phyloP scores from a whole-genome alignment of 2,113 vertebrate genomes.

The Petroica traversi region DNA sequence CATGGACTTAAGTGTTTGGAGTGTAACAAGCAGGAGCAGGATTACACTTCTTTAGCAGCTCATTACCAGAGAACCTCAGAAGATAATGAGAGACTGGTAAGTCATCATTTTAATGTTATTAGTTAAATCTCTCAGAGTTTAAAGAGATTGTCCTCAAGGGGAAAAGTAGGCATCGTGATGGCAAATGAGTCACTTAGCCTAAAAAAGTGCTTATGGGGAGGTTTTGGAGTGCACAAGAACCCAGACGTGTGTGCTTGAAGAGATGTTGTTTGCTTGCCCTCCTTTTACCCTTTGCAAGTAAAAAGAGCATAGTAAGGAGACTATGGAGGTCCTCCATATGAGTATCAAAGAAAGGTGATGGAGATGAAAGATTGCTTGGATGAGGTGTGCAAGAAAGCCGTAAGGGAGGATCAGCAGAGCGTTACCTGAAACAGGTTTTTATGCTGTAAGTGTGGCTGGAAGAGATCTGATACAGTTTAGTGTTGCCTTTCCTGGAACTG shows the following conservation, averaged over 20 bases:
- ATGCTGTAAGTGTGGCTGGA: background rate
- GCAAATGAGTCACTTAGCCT: background rate
- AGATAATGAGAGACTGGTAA: conserved; percentile 87
- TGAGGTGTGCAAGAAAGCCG: background rate
- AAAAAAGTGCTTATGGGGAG: background rate
- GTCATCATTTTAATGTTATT: conserved; percentile 60
- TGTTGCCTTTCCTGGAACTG: background rate
- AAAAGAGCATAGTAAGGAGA: background rate
- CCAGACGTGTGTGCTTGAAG: rapidly evolving
- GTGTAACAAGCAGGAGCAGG: conserved; percentile 88
- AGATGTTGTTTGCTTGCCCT: background rate
- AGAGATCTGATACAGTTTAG: background rate
- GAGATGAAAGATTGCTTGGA: background rate
- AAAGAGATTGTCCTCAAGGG: background rate
- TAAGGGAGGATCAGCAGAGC: rapidly evolving
- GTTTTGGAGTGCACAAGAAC: background rate
- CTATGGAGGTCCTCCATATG: background rate
- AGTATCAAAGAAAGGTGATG: background rate
- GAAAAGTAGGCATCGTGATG: background rate
- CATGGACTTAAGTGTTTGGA: conserved; percentile 88
- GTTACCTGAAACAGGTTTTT: background rate
- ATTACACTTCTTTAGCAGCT: conserved; percentile 85
- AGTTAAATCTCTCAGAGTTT: background rate
- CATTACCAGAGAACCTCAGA: conserved; percentile 91
- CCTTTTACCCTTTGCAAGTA: background rate